Evolutionary conservation across 2,888 invertebrate genomes (phyloP).

Genomic region (Synergus laeviventris): DNA sequence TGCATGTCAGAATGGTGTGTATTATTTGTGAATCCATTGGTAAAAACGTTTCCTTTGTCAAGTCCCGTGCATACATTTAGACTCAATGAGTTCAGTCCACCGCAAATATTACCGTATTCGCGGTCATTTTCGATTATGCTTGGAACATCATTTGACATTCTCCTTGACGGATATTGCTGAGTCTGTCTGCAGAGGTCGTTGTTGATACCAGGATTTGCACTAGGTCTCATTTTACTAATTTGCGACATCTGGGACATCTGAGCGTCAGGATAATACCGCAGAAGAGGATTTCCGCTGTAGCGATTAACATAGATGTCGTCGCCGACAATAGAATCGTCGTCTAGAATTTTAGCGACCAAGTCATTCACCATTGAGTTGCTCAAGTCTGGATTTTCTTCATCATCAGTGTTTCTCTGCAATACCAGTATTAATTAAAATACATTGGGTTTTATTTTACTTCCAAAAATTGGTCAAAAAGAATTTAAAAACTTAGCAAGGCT

Average conservation of each 20-base stretch:
- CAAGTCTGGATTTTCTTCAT: conserved; percentile 72
- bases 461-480: no score
- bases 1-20: conserved; percentile 49
- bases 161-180: conserved; percentile 48
- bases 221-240: conserved; percentile 46
- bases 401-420: conserved; percentile 67
- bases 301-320: conserved; percentile 63
- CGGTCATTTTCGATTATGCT: conserved; percentile 59
- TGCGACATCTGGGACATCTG: conserved; percentile 47
- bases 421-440: conserved; percentile 34
- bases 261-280: conserved; percentile 52
- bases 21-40: conserved; percentile 59
- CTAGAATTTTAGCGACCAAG: conserved; percentile 82
- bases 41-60: conserved; percentile 57
- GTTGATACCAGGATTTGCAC: conserved; percentile 44
- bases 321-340: conserved; percentile 77
- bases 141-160: conserved; percentile 50
- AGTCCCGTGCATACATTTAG: conserved; percentile 58
- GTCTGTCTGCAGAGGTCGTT: conserved; percentile 47
- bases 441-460: neutral
- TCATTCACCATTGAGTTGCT: conserved; percentile 82
- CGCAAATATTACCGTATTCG: conserved; percentile 64
- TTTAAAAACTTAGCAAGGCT: no score
- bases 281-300: conserved; percentile 62
- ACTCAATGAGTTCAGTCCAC: conserved; percentile 63